A percentile compares a stretch with the other conserved stretches of the same genome.
Evolutionary conservation across 2,797 vertebrate genomes (phyloP).

Genomic region (Fratercula arctica): DNA sequence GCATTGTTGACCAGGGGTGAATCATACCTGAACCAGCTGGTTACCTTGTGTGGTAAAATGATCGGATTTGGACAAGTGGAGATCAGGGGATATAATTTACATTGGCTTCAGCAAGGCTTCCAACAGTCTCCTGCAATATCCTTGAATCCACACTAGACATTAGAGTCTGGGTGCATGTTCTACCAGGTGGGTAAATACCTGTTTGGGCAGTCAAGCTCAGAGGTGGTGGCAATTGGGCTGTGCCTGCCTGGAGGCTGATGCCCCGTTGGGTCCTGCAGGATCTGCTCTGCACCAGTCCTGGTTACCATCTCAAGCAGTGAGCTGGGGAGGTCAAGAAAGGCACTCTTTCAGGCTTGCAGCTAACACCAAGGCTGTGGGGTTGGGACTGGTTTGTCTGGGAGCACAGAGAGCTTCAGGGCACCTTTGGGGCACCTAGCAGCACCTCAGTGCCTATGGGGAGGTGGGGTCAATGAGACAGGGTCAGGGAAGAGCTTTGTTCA

Average conservation of each 20-base stretch:
- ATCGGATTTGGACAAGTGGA: neutral
- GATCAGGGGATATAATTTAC: neutral
- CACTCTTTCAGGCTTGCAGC: neutral
- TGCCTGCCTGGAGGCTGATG: neutral
- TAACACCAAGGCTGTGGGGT: neutral
- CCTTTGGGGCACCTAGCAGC: neutral
- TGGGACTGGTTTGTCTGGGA: neutral
- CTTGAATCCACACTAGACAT: accelerated
- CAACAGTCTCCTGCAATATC: neutral
- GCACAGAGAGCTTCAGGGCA: neutral
- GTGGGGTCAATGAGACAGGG: neutral
- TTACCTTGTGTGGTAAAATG: neutral
- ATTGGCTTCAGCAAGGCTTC: neutral
- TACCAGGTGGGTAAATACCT: neutral
- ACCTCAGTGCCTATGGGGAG: neutral
- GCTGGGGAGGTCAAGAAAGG: neutral
- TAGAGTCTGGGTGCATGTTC: neutral
- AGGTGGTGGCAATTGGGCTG: accelerated
- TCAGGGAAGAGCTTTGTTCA: neutral
- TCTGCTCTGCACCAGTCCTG: neutral
- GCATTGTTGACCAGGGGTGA: neutral
- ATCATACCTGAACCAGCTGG: neutral
- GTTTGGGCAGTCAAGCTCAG: neutral
- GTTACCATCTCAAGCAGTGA: accelerated
- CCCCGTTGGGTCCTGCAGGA: accelerated